These are phyloP conservation scores for Chromoteleia sp. DNA, from an alignment of 2,888 invertebrate species.

Conservation along the genomic window DNA sequence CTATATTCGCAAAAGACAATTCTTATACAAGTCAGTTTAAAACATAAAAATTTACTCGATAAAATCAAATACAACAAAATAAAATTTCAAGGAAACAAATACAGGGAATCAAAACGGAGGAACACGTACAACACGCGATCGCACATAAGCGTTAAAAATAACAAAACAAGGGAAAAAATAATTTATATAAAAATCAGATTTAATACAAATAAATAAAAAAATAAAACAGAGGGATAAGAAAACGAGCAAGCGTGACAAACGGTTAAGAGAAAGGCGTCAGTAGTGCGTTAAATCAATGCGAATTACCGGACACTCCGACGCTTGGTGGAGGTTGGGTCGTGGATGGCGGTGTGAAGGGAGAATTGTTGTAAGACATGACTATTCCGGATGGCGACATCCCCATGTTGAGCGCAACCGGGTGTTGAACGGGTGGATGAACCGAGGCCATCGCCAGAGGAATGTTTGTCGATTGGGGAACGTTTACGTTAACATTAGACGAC, in stretches of 20 bases:
- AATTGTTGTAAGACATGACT: slow-evolving; percentile 81
- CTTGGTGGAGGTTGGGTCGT: slow-evolving; percentile 80
- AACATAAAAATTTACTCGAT: background rate
- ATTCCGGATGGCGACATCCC: slow-evolving; percentile 82
- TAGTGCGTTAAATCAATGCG: slow-evolving; percentile 53
- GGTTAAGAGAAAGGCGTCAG: slow-evolving; percentile 48
- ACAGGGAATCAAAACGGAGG: background rate
- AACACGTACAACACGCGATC: background rate
- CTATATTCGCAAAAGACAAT: slow-evolving; percentile 39
- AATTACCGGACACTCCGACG: slow-evolving; percentile 77
- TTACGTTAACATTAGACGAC: slow-evolving; percentile 77
- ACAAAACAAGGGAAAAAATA: background rate
- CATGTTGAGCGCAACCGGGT: slow-evolving; percentile 81
- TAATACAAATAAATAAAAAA: background rate
- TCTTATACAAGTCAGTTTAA: background rate
- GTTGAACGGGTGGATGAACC: slow-evolving; percentile 80
- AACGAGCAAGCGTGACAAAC: slow-evolving; percentile 19
- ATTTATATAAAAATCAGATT: too few relatives aligned
- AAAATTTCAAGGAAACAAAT: background rate
- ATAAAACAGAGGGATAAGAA: background rate
- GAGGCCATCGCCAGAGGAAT: slow-evolving; percentile 81
- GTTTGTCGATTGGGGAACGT: slow-evolving; percentile 79
- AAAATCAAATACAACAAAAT: background rate
- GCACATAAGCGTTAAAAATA: background rate
- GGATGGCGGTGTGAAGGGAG: slow-evolving; percentile 81